Base-by-base conservation (phyloP, 2,113 vertebrate species). In the Monarcha castaneiventris region DNA sequence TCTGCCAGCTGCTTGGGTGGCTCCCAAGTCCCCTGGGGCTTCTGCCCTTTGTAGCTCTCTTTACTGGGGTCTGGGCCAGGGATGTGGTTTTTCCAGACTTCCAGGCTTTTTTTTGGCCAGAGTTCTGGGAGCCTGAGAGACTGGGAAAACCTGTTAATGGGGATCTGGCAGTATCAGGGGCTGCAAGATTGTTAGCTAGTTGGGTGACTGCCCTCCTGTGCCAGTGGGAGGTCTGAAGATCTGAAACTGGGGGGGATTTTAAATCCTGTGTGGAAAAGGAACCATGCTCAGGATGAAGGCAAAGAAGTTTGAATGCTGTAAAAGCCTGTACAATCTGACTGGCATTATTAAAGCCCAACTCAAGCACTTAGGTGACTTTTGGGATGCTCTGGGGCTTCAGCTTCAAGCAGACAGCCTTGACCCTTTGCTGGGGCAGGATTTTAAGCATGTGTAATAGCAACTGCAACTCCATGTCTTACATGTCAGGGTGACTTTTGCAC, bases 401-500 rank as follows among this genome's bases (percentile, higher is more conserved):
- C 43, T 77, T 93, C 16, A 35, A 74, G 69, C 83, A 73, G 30
- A 41, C 43, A 51, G 51, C 21, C 33, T 61, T 74, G 46, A 55
- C 55, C 21, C 43, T 73, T 80, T 66, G 30, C n/a, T 48, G 27
- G 51, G 56, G 33, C 51, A 69, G 18, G 71, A 64, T 73, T 95
- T 93, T 66, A 46, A 11, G 7, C 23, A 20, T 0, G 0, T 78
- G 56, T 72, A 54, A 61, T 54, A 39, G 39, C 84, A 69, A 62
- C n/a, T 62, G 19, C 64, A 78, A 2, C 55, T 71, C 64, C 29
- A 2, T 29, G 39, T 62, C 39, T 61, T 33, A 2, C 0, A 0
- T 62, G 48, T 30, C 48, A 20, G 33, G 23, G 16, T 69, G 56
- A 62, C 74, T 78, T 69, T 19, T 25, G 74, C 64, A 48, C 39